phyloP scores from a whole-genome alignment of 2,888 invertebrate species.

The Anthrax anthrax region DNA sequence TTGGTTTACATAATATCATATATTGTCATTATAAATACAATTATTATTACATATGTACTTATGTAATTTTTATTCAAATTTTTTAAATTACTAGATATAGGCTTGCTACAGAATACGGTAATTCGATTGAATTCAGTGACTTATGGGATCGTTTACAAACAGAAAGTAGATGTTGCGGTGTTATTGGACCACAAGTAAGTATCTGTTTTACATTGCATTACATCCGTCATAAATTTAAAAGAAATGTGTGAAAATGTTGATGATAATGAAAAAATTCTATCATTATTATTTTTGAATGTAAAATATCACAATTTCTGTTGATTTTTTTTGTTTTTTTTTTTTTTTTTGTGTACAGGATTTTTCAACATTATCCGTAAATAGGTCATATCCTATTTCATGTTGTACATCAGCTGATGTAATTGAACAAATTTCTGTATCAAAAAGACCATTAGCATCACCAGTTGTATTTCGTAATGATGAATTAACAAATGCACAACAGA shows the following conservation, averaged over 20 bases:
- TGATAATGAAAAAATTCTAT: too few species aligned
- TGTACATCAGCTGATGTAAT: constrained; percentile 15
- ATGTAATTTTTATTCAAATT: too few species aligned
- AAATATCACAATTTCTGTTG: neutral
- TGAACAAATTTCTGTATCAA: constrained; percentile 16
- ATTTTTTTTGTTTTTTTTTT: constrained; percentile 1
- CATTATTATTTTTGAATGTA: too few species aligned
- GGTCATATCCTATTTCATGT: constrained; percentile 16
- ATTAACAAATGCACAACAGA: constrained; percentile 11
- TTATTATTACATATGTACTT: too few species aligned
- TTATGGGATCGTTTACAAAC: constrained; percentile 65
- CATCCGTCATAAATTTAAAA: neutral
- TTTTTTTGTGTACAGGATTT: constrained; percentile 11
- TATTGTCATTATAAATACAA: too few species aligned
- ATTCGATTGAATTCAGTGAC: constrained; percentile 54
- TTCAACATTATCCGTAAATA: constrained; percentile 12
- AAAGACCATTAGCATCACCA: constrained; percentile 15
- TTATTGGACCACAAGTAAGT: constrained; percentile 39
- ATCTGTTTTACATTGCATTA: neutral
- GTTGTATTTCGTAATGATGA: constrained; percentile 16
- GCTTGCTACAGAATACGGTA: constrained; percentile 54
- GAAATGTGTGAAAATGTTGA: neutral
- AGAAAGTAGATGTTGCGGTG: constrained; percentile 66
- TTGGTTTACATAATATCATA: too few species aligned
- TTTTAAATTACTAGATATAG: too few species aligned